Base-by-base conservation (phyloP, 2,113 vertebrate genomes). In the Cryptomyrus ogoouensis region DNA sequence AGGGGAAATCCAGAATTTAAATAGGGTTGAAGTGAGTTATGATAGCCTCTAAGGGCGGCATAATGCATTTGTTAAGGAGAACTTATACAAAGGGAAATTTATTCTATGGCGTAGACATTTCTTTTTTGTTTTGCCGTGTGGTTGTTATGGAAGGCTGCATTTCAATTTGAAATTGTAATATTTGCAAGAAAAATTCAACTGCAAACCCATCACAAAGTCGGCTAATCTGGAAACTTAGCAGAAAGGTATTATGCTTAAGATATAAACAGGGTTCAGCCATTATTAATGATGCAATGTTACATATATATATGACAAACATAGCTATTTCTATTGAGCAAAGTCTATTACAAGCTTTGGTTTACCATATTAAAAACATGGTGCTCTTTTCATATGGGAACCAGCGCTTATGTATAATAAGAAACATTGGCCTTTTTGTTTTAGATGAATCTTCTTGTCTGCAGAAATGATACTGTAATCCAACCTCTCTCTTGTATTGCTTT, bases 311-410 rank as follows among this genome's bases (percentile, higher is more conserved):
- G 13, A 77, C 70, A 77, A 35, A 39, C 70, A 35, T 12, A 74
- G 24, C 58, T 66, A 66, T 27, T 66, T 66, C n/a, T 27, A 31
- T 31, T 66, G n/a, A 66, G n/a, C 24, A 12, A 66, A 77, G 70
- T 77, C 35, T 77, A 19, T 66, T 31, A 27, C n/a, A 66, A 66
- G 62, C 9, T 66, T 12, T 27, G 62, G 1, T 31, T n/a, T 66
- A 27, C n/a, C n/a, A 66, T 66, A 31, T 70, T 70, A 70, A 31
- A 70, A 70, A 94, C 93, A 1, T 85, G 44, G 35, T 2, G 35
- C 62, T 83, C 21, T 27, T 53, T 83, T 83, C 58, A 88, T 58
- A 80, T 87, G 62, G 90, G 56, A 58, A 83, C 27, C 70, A 84
- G 74, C 42, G 35, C 50, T 84, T 31, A 89, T 84, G 77, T 83